Percentiles rank a stretch among this genome's conserved stretches.
Evolutionary conservation across 2,888 invertebrate genomes (phyloP).

Genomic region (Nomada goodeniana): DNA sequence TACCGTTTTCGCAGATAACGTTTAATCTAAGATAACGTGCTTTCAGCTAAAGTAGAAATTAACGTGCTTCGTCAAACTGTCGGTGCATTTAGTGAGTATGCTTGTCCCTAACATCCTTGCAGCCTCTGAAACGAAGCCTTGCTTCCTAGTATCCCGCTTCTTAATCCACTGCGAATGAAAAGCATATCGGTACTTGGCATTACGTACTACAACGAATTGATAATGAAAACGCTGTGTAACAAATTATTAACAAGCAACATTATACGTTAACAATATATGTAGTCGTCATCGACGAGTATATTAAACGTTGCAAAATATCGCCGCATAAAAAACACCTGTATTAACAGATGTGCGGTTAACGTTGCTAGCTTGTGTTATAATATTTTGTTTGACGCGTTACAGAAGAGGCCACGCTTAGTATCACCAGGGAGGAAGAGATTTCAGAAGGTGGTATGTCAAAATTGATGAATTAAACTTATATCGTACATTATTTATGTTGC

Average conservation of each 20-base stretch:
- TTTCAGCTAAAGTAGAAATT: conserved; percentile 70
- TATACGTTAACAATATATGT: neutral
- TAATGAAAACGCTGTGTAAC: conserved; percentile 28
- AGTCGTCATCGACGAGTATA: neutral
- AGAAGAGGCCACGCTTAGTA: conserved; percentile 91
- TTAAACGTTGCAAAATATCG: neutral
- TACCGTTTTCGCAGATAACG: conserved; percentile 45
- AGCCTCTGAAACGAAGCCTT: conserved; percentile 33
- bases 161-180: conserved; percentile 75
- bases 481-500: neutral
- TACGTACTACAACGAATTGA: conserved; percentile 33
- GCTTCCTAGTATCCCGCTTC: conserved; percentile 49
- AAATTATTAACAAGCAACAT: neutral
- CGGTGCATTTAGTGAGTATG: conserved; percentile 71
- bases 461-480: neutral
- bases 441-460: conserved; percentile 85
- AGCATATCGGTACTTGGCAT: conserved; percentile 79
- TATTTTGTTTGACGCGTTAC: conserved; percentile 70
- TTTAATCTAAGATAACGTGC: conserved; percentile 65
- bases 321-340: conserved; percentile 1
- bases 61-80: conserved; percentile 44
- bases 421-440: conserved; percentile 89
- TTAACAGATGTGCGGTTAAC: neutral
- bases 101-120: conserved; percentile 42
- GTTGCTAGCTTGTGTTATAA: conserved; percentile 1